These are phyloP conservation scores for Girardia tigrina DNA, from an alignment of 2,888 invertebrate genomes.

Conservation along the genomic window DNA sequence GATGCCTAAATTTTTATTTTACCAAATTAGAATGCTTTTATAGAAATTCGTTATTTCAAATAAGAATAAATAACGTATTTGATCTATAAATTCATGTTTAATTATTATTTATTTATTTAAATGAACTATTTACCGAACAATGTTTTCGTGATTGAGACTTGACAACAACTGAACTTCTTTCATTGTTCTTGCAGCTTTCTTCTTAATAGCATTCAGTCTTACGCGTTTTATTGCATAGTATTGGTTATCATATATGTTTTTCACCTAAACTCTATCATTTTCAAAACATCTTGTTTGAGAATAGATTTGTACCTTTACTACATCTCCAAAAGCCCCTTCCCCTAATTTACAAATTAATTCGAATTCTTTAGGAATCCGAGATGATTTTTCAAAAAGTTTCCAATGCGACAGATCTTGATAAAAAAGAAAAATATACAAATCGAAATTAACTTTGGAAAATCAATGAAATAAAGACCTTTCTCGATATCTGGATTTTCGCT, in stretches of 20 bases:
- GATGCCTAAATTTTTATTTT: no score
- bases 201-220: not conserved
- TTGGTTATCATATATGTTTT: constrained; percentile 4
- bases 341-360: constrained; percentile 11
- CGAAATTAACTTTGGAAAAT: no score
- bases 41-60: no score
- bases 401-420: not conserved
- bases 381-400: not conserved
- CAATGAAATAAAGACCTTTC: no score
- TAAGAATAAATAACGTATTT: no score
- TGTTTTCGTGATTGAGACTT: constrained; percentile 1
- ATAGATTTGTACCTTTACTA: not conserved
- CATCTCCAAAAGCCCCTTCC: not conserved
- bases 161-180: not conserved
- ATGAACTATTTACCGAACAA: no score
- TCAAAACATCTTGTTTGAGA: not conserved
- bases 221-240: constrained; percentile 2
- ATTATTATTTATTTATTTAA: no score
- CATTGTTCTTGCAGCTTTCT: constrained; percentile 8
- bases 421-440: no score
- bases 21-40: no score
- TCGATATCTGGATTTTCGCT: no score
- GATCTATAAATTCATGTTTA: no score
- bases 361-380: not conserved
- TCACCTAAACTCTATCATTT: not conserved